These are phyloP conservation scores for Sinocyclocheilus anshuiensis DNA, from an alignment of 2,113 vertebrate species.

Conservation along the genomic window DNA sequence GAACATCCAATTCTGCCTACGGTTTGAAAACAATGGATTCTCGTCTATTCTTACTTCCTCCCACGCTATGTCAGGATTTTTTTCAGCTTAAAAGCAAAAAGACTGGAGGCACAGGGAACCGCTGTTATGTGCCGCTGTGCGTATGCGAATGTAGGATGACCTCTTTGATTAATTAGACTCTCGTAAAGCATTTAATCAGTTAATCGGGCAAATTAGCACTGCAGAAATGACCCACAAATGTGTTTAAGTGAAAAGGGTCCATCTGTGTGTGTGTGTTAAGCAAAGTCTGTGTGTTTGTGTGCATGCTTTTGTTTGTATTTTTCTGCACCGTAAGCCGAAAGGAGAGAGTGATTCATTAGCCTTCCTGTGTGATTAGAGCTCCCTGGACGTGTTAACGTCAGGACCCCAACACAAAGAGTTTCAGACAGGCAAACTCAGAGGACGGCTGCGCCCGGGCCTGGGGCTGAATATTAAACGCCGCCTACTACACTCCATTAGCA, in stretches of 20 bases:
- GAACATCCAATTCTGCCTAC: conserved; percentile 46
- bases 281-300: background rate
- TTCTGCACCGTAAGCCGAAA: conserved; percentile 39
- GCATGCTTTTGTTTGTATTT: conserved; percentile 22
- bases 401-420: conserved; percentile 59
- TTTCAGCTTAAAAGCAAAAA: background rate
- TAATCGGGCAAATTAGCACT: conserved; percentile 18
- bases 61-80: conserved; percentile 10
- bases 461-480: conserved; percentile 54
- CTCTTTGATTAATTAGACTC: conserved; percentile 32
- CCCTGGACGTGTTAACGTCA: conserved; percentile 50
- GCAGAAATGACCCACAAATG: conserved; percentile 6
- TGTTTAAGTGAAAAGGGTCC: background rate
- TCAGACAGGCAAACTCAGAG: conserved; percentile 56
- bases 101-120: background rate
- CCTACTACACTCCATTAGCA: conserved; percentile 48
- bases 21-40: conserved; percentile 39
- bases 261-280: background rate
- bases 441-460: conserved; percentile 45
- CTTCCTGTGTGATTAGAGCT: conserved; percentile 47
- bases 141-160: conserved; percentile 4
- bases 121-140: background rate
- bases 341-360: conserved; percentile 51
- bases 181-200: conserved; percentile 38
- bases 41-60: background rate